Evolutionary conservation across 2,797 vertebrate species (phyloP).

Genomic region (Sebastiscus albofasciatus): DNA sequence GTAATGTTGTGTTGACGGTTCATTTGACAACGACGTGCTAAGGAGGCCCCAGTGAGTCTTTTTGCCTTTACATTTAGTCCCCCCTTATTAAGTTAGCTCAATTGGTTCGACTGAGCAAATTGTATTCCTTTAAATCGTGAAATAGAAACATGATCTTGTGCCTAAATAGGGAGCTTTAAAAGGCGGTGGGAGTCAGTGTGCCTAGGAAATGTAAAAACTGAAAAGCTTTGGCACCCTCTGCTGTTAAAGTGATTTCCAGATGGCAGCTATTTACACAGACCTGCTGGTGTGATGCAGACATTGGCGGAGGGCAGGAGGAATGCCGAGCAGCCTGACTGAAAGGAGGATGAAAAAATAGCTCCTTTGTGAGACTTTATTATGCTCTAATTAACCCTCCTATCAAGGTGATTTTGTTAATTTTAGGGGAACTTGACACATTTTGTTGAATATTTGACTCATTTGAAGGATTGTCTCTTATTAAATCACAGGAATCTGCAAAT

Average conservation of each 20-base stretch:
- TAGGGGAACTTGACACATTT: neutral
- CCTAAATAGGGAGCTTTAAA: constrained; percentile 49
- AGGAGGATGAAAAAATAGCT: constrained; percentile 18
- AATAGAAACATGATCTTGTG: constrained; percentile 44
- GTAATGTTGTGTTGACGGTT: constrained; percentile 42
- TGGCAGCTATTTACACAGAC: constrained; percentile 69
- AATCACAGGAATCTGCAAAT: neutral
- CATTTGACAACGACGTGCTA: constrained; percentile 23
- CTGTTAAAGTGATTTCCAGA: constrained; percentile 81
- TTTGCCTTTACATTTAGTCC: constrained; percentile 23
- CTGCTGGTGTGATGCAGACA: constrained; percentile 57
- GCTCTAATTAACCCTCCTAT: constrained; percentile 13
- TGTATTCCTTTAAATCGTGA: constrained; percentile 37
- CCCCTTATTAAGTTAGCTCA: constrained; percentile 6
- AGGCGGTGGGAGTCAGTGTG: constrained; percentile 44
- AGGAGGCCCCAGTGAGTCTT: constrained; percentile 1
- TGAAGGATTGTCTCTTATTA: constrained; percentile 21
- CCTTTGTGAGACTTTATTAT: constrained; percentile 17
- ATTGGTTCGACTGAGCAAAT: constrained; percentile 25
- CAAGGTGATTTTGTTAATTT: constrained; percentile 3
- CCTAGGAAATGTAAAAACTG: constrained; percentile 72
- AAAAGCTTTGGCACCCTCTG: constrained; percentile 91
- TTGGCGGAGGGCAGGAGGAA: constrained; percentile 51
- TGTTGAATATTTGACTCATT: constrained; percentile 17
- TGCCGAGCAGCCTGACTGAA: constrained; percentile 21